Conservation (phyloP, 2,797 vertebrate genomes). For the Characodon lateralis region DNA sequence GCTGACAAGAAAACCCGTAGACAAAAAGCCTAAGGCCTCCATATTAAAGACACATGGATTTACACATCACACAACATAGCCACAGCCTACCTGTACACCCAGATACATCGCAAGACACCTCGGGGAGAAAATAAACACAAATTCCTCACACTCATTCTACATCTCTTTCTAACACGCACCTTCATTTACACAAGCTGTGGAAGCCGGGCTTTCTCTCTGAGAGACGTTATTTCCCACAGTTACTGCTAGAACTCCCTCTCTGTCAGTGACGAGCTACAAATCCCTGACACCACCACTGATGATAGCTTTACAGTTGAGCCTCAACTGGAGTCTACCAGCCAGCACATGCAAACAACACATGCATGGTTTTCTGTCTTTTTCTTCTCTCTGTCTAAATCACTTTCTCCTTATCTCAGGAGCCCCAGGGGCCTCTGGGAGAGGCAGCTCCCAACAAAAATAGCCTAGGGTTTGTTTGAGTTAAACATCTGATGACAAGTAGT, state of each 20-base stretch:
- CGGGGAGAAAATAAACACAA: slow-evolving; percentile 63
- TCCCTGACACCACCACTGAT: slow-evolving; percentile 84
- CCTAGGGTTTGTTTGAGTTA: slow-evolving; percentile 72
- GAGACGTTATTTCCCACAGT: slow-evolving; percentile 79
- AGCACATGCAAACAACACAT: slow-evolving; percentile 68
- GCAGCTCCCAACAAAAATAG: slow-evolving; percentile 62
- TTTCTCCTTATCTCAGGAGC: slow-evolving; percentile 63
- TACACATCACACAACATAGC: slow-evolving; percentile 55
- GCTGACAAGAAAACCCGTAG: slow-evolving; percentile 58
- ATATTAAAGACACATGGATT: slow-evolving; percentile 66
- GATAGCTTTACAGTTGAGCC: slow-evolving; percentile 82
- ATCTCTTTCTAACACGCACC: slow-evolving; percentile 51
- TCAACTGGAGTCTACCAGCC: slow-evolving; percentile 78
- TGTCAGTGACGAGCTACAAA: slow-evolving; percentile 83
- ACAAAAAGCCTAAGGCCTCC: slow-evolving; percentile 61
- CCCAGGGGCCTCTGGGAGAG: slow-evolving; percentile 66
- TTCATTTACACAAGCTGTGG: slow-evolving; percentile 49
- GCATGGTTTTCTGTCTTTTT: slow-evolving; percentile 36
- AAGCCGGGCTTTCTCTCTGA: slow-evolving; percentile 59
- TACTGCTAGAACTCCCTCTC: slow-evolving; percentile 71
- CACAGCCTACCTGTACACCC: slow-evolving; percentile 42
- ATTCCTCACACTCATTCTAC: slow-evolving; percentile 53
- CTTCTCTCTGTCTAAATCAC: slow-evolving; percentile 27
- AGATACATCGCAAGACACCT: slow-evolving; percentile 46
- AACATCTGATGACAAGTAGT: slow-evolving; percentile 67